phyloP scores from a whole-genome alignment of 2,888 invertebrate species.

The Dioctria rufipes region DNA sequence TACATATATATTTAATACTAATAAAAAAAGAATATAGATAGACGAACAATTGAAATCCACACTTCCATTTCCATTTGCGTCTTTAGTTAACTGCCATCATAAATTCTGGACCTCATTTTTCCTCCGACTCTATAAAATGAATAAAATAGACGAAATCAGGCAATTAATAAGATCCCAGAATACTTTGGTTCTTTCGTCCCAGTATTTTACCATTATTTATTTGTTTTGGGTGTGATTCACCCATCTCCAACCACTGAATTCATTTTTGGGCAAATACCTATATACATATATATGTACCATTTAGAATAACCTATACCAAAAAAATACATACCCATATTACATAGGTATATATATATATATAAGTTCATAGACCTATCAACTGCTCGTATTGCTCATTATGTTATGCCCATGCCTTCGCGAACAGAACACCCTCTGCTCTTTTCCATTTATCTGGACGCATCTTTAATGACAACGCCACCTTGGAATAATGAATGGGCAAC shows the following conservation, averaged over 20 bases:
- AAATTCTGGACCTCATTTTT: constrained; percentile 20
- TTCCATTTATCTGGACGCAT: not conserved
- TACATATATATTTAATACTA: too few relatives aligned
- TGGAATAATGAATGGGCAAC: constrained; percentile 11
- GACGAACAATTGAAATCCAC: not conserved
- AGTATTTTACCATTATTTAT: not conserved
- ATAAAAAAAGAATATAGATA: too few relatives aligned
- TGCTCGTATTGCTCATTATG: constrained; percentile 13
- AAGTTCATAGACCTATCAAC: constrained; percentile 7
- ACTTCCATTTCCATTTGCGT: constrained; percentile 6
- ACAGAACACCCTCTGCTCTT: not conserved
- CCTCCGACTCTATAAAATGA: constrained; percentile 21
- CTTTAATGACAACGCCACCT: not conserved
- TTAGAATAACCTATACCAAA: too few relatives aligned
- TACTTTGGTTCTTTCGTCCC: not conserved
- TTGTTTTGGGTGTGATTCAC: not conserved
- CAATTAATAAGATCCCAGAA: constrained; percentile 3
- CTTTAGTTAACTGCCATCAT: constrained; percentile 20
- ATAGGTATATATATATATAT: too few relatives aligned
- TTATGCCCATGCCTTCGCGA: not conserved
- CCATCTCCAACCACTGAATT: not conserved
- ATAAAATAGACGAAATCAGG: constrained; percentile 9
- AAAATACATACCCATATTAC: too few relatives aligned
- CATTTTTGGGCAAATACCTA: not conserved
- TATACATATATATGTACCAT: too few relatives aligned